These are phyloP conservation scores for Drosophila koepferae DNA, from an alignment of 2,888 invertebrate genomes.

Conservation along the genomic window DNA sequence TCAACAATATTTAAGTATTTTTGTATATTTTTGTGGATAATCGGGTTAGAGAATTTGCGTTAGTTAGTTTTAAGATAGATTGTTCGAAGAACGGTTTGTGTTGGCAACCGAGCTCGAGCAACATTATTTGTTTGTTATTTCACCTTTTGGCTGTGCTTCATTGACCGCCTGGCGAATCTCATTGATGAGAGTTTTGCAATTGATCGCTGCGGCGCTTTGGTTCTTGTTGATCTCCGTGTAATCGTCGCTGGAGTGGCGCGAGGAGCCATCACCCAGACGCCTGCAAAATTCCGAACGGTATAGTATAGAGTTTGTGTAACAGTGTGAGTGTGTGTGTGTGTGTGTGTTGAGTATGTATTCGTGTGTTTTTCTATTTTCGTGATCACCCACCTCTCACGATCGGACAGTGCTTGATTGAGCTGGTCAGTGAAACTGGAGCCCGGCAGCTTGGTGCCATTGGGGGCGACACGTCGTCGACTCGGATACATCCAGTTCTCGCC, in stretches of 20 bases:
- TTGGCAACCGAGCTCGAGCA: constrained; percentile 21
- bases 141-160: constrained; percentile 95
- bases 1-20: constrained; percentile 11
- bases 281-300: constrained; percentile 68
- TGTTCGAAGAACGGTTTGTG: constrained; percentile 5
- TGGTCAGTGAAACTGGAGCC: constrained; percentile 94
- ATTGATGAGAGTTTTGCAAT: constrained; percentile 93
- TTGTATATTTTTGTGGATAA: constrained; percentile 7
- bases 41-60: constrained; percentile 20
- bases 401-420: constrained; percentile 93
- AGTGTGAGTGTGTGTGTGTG: constrained; percentile 15
- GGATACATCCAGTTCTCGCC: constrained; percentile 85
- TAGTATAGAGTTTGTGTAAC: constrained; percentile 45
- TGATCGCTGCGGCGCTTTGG: constrained; percentile 89
- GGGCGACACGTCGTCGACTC: constrained; percentile 84
- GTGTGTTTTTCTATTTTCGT: not conserved
- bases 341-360: constrained; percentile 11
- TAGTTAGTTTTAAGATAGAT: constrained; percentile 37
- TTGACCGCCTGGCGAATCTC: constrained; percentile 95
- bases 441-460: constrained; percentile 86
- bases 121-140: constrained; percentile 60
- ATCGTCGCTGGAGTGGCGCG: constrained; percentile 88
- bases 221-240: constrained; percentile 87
- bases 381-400: constrained; percentile 89
- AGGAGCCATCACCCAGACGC: constrained; percentile 86